These are phyloP conservation scores for Aphaenogaster ashmeadi DNA, from an alignment of 1,140 invertebrate species.

Conservation along the genomic window DNA sequence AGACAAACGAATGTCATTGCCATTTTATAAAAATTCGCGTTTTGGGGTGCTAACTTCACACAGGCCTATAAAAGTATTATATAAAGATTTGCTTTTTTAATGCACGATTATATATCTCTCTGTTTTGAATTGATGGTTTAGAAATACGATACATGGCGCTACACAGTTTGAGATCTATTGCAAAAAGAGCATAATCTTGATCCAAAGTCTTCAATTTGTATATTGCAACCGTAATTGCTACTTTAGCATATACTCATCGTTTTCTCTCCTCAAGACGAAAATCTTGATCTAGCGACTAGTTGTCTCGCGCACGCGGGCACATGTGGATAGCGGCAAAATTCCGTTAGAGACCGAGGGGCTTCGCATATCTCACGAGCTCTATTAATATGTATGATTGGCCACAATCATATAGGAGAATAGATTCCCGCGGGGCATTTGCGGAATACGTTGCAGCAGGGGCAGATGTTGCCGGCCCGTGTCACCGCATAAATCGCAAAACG, in stretches of 20 bases:
- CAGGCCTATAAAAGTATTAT: no score
- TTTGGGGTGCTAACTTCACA: no score
- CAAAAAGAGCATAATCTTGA: background rate
- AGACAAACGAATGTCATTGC: no score
- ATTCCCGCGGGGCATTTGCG: slow-evolving; percentile 74
- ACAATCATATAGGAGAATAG: slow-evolving; percentile 75
- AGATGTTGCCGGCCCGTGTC: slow-evolving; percentile 79
- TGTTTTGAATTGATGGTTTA: background rate
- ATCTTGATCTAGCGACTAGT: background rate
- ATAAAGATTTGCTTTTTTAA: background rate
- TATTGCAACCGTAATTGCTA: background rate
- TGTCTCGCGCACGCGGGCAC: background rate
- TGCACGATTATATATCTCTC: background rate
- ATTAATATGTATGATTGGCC: slow-evolving; percentile 84
- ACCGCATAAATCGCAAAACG: slow-evolving; percentile 78
- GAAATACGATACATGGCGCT: background rate
- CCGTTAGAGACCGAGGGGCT: slow-evolving; percentile 71
- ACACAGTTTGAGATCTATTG: background rate
- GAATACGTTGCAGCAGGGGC: slow-evolving; percentile 66
- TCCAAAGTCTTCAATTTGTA: slow-evolving; percentile 5
- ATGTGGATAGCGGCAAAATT: slow-evolving; percentile 55
- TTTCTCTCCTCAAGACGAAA: background rate
- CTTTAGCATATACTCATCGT: background rate
- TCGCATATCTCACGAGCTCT: slow-evolving; percentile 70
- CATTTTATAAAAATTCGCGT: no score